Conservation (phyloP, 2,797 vertebrate genomes). For the Parotocinclus haroldoi region DNA sequence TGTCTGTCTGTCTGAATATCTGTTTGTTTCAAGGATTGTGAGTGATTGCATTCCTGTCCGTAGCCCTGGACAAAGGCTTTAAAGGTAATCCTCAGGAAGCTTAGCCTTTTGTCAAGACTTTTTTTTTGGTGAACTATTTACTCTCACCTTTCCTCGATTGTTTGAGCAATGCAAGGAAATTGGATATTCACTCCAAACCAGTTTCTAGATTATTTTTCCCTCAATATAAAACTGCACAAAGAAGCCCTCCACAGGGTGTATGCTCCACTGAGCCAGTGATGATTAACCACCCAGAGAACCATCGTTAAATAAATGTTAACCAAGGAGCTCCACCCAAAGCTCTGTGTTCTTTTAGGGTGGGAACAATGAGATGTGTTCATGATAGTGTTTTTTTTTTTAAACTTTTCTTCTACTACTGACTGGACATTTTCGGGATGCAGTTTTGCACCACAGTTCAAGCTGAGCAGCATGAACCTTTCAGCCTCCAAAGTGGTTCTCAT, state of each 20-base stretch:
- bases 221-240: neutral
- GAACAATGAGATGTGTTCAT: conserved; percentile 54
- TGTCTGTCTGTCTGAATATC: too few relatives aligned
- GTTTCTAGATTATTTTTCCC: conserved; percentile 14
- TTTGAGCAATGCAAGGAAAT: conserved; percentile 59
- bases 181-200: conserved; percentile 16
- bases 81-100: neutral
- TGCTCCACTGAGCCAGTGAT: neutral
- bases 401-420: conserved; percentile 28
- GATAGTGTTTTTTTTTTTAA: conserved; percentile 49
- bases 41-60: neutral
- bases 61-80: too few relatives aligned
- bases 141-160: conserved; percentile 24
- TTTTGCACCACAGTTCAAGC: conserved; percentile 17
- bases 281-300: conserved; percentile 26
- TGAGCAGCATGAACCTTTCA: too few relatives aligned
- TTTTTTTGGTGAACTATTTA: neutral
- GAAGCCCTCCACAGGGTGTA: neutral
- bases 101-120: neutral
- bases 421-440: conserved; percentile 38
- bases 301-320: conserved; percentile 52
- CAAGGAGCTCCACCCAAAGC: conserved; percentile 59
- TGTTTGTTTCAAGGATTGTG: neutral
- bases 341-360: conserved; percentile 71
- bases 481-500: too few relatives aligned